Conservation (phyloP, 2,888 invertebrate species). For the Papilio protenor region DNA sequence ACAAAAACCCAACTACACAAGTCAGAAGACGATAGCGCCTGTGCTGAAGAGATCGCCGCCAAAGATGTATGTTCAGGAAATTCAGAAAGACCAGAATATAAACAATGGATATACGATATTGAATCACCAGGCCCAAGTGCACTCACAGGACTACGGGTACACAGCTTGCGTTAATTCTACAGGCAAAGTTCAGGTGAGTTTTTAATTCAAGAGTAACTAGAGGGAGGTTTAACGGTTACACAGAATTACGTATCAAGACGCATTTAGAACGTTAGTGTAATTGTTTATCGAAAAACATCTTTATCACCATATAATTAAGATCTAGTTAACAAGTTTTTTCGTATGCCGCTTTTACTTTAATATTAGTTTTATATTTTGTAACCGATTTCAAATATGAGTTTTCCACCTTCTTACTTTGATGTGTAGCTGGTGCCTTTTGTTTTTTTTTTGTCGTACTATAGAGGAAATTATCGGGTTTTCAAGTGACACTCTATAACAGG, state of each 20-base stretch:
- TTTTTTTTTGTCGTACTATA: not conserved
- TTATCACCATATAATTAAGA: too few species aligned
- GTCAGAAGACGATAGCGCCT: conserved; percentile 63
- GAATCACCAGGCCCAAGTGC: conserved; percentile 74
- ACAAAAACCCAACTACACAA: conserved; percentile 70
- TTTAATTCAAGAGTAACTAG: not conserved
- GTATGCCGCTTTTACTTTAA: not conserved
- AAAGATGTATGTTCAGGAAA: conserved; percentile 67
- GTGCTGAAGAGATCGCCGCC: conserved; percentile 75
- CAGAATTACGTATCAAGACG: not conserved
- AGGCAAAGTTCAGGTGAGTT: conserved; percentile 74
- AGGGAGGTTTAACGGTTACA: not conserved
- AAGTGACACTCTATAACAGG: conserved; percentile 51
- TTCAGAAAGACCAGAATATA: conserved; percentile 70
- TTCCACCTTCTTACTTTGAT: too few species aligned
- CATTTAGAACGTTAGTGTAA: not conserved
- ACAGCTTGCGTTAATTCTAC: conserved; percentile 66
- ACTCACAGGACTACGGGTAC: conserved; percentile 75
- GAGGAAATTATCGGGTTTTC: not conserved
- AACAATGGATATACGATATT: conserved; percentile 66
- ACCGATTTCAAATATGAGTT: not conserved
- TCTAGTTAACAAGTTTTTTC: not conserved
- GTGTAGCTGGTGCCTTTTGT: too few species aligned
- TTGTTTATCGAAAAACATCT: too few species aligned
- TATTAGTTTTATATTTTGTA: too few species aligned